phyloP scores from a whole-genome alignment of 2,113 vertebrate species.

The Perognathus longimembris region DNA sequence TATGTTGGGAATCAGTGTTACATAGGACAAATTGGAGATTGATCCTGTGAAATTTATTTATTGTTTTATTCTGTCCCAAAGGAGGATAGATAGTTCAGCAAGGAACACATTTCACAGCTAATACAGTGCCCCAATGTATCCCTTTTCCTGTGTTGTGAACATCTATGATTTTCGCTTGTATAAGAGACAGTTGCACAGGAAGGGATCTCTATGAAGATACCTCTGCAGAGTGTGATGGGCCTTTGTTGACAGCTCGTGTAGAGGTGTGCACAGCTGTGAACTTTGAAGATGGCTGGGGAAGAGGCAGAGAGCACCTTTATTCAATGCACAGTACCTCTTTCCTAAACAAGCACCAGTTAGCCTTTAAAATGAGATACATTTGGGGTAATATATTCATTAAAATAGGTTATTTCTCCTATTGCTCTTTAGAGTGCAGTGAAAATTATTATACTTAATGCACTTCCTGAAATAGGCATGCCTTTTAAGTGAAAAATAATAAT shows the following conservation, averaged over 20 bases:
- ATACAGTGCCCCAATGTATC: fast-evolving
- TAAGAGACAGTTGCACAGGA: neutral
- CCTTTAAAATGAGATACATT: conserved; percentile 7
- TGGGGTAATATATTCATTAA: neutral
- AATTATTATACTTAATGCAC: neutral
- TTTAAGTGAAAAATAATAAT: conserved; percentile 33
- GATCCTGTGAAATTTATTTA: neutral
- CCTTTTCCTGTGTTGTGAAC: neutral
- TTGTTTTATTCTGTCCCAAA: neutral
- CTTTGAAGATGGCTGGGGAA: neutral
- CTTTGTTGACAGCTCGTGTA: fast-evolving
- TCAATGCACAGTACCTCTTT: neutral
- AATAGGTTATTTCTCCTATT: conserved; percentile 9
- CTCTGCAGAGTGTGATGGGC: fast-evolving
- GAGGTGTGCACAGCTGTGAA: neutral
- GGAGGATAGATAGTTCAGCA: neutral
- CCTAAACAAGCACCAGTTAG: neutral
- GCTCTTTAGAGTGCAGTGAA: neutral
- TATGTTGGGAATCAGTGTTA: neutral
- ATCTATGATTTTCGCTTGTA: neutral
- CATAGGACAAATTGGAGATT: neutral
- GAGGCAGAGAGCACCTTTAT: fast-evolving
- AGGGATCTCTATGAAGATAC: fast-evolving
- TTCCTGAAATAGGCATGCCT: neutral
- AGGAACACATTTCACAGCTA: neutral